Evolutionary conservation across 2,113 vertebrate species (phyloP).

Genomic region (Spilogale gracilis): DNA sequence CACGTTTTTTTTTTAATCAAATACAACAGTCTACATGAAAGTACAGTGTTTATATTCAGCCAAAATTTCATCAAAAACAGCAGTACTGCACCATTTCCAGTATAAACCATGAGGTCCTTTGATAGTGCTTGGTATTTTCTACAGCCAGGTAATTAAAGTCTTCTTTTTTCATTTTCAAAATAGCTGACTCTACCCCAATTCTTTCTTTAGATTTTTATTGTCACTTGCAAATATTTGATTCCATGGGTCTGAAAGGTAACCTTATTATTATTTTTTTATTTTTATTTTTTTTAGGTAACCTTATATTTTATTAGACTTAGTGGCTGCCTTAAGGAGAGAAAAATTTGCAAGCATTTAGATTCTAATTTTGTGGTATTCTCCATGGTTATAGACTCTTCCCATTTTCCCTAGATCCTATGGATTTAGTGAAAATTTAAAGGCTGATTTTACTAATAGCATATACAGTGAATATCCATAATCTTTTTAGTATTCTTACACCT

Average conservation of each 20-base stretch:
- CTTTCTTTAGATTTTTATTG: not conserved
- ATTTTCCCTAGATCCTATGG: not conserved
- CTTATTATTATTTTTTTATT: too few species aligned
- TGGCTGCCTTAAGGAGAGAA: not conserved
- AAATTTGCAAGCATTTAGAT: not conserved
- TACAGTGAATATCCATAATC: not conserved
- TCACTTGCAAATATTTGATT: slow-evolving; percentile 27
- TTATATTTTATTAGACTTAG: not conserved
- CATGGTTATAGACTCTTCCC: not conserved
- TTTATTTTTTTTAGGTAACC: too few species aligned
- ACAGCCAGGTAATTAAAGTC: slow-evolving; percentile 49
- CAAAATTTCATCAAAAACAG: slow-evolving; percentile 48
- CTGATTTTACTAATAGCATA: slow-evolving; percentile 29
- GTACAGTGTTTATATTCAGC: slow-evolving; percentile 52
- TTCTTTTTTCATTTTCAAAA: slow-evolving; percentile 55
- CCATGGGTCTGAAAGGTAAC: not conserved
- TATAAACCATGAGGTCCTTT: slow-evolving; percentile 50
- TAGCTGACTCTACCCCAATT: not conserved
- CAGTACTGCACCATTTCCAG: not conserved
- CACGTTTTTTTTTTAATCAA: slow-evolving; percentile 53
- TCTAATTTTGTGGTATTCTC: not conserved
- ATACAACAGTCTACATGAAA: slow-evolving; percentile 58
- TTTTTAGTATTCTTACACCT: not conserved
- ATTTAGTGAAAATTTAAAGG: slow-evolving; percentile 9
- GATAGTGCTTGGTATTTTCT: slow-evolving; percentile 53